Evolutionary conservation across 2,888 invertebrate genomes (phyloP).

Genomic region (Ceramica pisi): DNA sequence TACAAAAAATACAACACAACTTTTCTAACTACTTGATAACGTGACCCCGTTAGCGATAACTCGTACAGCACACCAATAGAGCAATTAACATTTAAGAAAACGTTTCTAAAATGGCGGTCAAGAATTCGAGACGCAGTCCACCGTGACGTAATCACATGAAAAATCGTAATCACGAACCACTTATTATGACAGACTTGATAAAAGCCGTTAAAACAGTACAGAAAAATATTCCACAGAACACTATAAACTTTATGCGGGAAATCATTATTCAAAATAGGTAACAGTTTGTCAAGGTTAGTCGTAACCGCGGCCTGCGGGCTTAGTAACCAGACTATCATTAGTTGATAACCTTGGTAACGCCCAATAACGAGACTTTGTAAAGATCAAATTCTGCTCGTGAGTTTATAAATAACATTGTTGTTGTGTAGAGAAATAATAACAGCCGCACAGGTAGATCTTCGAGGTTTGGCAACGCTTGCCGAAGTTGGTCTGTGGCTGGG

Average conservation of each 20-base stretch:
- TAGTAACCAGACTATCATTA: slow-evolving; percentile 33
- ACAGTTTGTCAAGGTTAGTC: slow-evolving; percentile 43
- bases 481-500: no score
- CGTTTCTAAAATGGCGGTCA: neutral
- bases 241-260: slow-evolving; percentile 18
- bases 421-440: slow-evolving; percentile 7
- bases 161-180: slow-evolving; percentile 6
- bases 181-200: slow-evolving; percentile 17
- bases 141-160: slow-evolving; percentile 28
- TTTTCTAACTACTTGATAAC: slow-evolving; percentile 21
- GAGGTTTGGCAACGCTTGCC: no score
- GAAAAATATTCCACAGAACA: slow-evolving; percentile 43
- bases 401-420: slow-evolving; percentile 27
- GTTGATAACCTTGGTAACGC: slow-evolving; percentile 58
- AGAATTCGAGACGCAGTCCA: neutral
- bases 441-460: no score
- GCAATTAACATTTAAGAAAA: neutral
- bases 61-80: neutral
- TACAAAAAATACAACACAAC: slow-evolving; percentile 3
- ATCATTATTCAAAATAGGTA: slow-evolving; percentile 41
- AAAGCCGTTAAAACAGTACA: slow-evolving; percentile 12
- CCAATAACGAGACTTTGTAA: slow-evolving; percentile 34
- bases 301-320: slow-evolving; percentile 6
- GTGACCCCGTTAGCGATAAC: slow-evolving; percentile 3
- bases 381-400: slow-evolving; percentile 42